Evolutionary conservation across 2,888 invertebrate species (phyloP), one percentile per base, ranked within the genome.

Genomic region (Tipula helvola): DNA sequence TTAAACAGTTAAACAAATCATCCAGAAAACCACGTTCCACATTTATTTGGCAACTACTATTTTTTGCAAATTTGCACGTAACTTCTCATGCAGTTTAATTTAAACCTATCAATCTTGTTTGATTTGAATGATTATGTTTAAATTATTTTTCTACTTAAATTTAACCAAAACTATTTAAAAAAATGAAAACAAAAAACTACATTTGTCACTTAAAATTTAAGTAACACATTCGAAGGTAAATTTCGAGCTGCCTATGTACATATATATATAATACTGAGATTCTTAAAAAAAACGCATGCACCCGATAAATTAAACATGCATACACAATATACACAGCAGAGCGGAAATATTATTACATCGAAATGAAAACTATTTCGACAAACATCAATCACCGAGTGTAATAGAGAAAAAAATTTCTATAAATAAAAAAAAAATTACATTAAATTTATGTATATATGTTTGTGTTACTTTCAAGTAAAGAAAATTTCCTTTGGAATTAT

Each of bases 311-410:
- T 28, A 28, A 71, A 16, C 16, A 57, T 16, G 16, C 71, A 28
- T 8, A 18, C n/a, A 71, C 2, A 28, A 28, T 16, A 71, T 71
- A 71, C 18, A 71, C 28, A 71, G 10, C 71, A 71, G 71, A 71
- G 71, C 71, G 71, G 71, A 71, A 71, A 71, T 71, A 71, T 71
- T 71, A 71, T 18, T 71, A 71, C 28, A 71, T 71, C 71, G 71
- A 71, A 71, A 71, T 71, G 71, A 71, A 71, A 71, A 71, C 71
- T 71, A 71, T 71, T 71, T 71, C 71, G 71, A 71, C 71, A 71
- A 71, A 71, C 71, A 71, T 71, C 71, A 71, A 71, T 71, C 71
- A 71, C 71, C 71, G 13, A 71, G 28, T 28, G 71, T 28, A 71
- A 71, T 71, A 71, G 71, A 71, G 18, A 71, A 28, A 12, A 71